Percentiles rank a stretch among this genome's conserved stretches.
phyloP scores from a whole-genome alignment of 2,797 vertebrate genomes.

The Xyrichtys novacula region DNA sequence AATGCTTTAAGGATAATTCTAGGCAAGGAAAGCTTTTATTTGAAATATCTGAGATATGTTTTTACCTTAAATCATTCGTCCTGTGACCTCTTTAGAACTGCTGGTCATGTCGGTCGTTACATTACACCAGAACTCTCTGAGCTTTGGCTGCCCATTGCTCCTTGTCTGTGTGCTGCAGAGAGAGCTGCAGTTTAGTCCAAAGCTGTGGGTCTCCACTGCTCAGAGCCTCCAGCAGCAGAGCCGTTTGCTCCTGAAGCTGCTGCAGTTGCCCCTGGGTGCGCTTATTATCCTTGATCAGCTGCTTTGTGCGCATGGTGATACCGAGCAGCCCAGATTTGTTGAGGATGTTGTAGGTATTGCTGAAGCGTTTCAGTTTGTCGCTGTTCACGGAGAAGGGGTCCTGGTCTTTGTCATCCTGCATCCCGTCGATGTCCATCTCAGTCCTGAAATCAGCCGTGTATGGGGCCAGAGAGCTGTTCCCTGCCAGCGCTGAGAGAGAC shows the following conservation, averaged over 20 bases:
- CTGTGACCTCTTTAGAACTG: constrained; percentile 19
- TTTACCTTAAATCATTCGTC: constrained; percentile 26
- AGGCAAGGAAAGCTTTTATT: constrained; percentile 3
- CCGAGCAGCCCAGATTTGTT: constrained; percentile 90
- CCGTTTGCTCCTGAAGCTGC: constrained; percentile 90
- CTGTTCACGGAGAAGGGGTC: constrained; percentile 59
- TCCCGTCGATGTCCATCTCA: constrained; percentile 25
- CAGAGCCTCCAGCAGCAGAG: constrained; percentile 90
- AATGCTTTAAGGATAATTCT: not conserved
- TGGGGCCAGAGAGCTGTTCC: constrained; percentile 30
- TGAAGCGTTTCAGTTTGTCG: constrained; percentile 90
- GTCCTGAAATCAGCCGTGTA: constrained; percentile 51
- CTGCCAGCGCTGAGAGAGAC: constrained; percentile 38
- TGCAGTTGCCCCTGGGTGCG: constrained; percentile 91
- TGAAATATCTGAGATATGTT: constrained; percentile 6
- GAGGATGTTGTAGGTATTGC: constrained; percentile 93
- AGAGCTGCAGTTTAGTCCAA: constrained; percentile 90
- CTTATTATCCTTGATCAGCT: constrained; percentile 93
- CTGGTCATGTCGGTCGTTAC: constrained; percentile 20
- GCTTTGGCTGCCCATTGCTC: constrained; percentile 50
- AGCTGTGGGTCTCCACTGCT: constrained; percentile 88
- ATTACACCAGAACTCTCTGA: constrained; percentile 43
- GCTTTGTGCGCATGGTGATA: constrained; percentile 94
- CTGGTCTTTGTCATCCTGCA: constrained; percentile 48
- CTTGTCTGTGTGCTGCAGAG: constrained; percentile 77